phyloP scores from a whole-genome alignment of 2,113 vertebrate species.

The Anser brachyrhynchus region DNA sequence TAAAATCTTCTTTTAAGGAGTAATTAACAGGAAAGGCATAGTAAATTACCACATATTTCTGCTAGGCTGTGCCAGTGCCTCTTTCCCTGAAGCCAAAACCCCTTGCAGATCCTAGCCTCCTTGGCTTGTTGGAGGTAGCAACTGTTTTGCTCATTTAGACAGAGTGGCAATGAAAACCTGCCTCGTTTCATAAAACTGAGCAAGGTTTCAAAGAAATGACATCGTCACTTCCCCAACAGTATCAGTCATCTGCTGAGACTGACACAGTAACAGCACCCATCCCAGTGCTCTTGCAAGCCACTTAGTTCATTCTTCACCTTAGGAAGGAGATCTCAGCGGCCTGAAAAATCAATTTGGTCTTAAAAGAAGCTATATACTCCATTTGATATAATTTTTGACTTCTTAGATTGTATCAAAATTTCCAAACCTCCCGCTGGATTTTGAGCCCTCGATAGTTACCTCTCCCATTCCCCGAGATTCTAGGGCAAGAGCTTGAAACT shows the following conservation, averaged over 20 bases:
- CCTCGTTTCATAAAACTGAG: not conserved
- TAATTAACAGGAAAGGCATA: not conserved
- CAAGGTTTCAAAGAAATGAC: not conserved
- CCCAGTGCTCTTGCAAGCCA: not conserved
- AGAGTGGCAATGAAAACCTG: not conserved
- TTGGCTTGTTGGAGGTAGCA: not conserved
- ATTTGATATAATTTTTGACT: not conserved
- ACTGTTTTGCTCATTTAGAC: not conserved
- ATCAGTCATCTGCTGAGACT: not conserved
- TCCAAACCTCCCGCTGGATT: not conserved
- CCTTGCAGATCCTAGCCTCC: not conserved
- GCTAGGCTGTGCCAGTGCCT: not conserved
- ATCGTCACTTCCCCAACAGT: not conserved
- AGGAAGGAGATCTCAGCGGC: not conserved
- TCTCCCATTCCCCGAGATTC: constrained; percentile 98
- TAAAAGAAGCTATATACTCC: not conserved
- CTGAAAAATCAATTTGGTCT: not conserved
- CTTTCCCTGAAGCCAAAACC: not conserved
- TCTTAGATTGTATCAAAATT: not conserved
- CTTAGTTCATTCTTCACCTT: not conserved
- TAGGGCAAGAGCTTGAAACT: constrained; percentile 98
- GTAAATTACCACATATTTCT: not conserved
- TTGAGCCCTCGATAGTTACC: constrained; percentile 79
- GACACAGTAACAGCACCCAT: not conserved
- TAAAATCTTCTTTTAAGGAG: not conserved